A percentile compares a stretch with the other conserved stretches of the same genome.
These are phyloP conservation scores for Linnaemya tessellans DNA, from an alignment of 2,888 invertebrate species.

Conservation along the genomic window DNA sequence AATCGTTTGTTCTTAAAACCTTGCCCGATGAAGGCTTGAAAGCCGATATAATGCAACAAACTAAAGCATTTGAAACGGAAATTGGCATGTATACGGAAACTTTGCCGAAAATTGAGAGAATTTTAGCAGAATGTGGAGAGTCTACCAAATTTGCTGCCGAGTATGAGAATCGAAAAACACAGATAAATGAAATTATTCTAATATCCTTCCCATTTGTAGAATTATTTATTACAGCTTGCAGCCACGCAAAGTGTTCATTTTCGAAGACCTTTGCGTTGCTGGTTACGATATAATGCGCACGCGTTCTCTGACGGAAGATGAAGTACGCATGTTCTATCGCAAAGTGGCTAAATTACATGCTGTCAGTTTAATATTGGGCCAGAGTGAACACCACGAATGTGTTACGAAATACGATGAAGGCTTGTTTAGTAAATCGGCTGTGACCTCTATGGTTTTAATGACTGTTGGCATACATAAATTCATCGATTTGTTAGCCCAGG, in stretches of 20 bases:
- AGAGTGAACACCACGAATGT: slow-evolving; percentile 33
- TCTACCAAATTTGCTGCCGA: slow-evolving; percentile 70
- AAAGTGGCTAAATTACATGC: slow-evolving; percentile 78
- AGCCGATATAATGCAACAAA: slow-evolving; percentile 66
- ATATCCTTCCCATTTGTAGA: slow-evolving; percentile 24
- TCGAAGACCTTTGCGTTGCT: slow-evolving; percentile 66
- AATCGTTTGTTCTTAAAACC: slow-evolving; percentile 74
- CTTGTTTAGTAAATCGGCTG: slow-evolving; percentile 27
- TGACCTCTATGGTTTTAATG: slow-evolving; percentile 62
- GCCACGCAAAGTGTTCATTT: slow-evolving; percentile 72
- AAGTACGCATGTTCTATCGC: slow-evolving; percentile 71
- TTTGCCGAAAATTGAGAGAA: slow-evolving; percentile 74
- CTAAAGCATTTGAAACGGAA: slow-evolving; percentile 74
- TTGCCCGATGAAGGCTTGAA: slow-evolving; percentile 65
- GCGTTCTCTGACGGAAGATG: slow-evolving; percentile 68
- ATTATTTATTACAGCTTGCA: slow-evolving; percentile 67
- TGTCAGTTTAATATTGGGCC: slow-evolving; percentile 71
- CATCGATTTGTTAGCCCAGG: slow-evolving; percentile 67
- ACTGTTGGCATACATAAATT: slow-evolving; percentile 71
- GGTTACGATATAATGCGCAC: slow-evolving; percentile 71
- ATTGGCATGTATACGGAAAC: slow-evolving; percentile 74
- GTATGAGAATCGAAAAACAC: slow-evolving; percentile 1
- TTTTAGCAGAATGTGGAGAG: slow-evolving; percentile 73
- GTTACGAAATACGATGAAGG: slow-evolving; percentile 61
- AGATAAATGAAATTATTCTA: too few species aligned